Percentiles rank a stretch among this genome's conserved stretches.
Evolutionary conservation across 2,888 invertebrate genomes (phyloP).

Genomic region (Heliconius cydno): DNA sequence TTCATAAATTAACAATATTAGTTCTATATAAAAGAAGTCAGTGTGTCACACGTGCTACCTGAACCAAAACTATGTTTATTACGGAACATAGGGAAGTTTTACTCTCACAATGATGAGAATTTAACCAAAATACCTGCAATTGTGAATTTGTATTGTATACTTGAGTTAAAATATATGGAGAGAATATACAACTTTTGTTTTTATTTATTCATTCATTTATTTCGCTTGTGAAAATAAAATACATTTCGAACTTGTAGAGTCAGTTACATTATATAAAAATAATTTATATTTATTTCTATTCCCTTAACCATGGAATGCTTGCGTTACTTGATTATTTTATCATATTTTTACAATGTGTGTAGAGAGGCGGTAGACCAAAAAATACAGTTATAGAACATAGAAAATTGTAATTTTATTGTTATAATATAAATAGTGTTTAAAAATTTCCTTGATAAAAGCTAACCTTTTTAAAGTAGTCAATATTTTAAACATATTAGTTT

Average conservation of each 20-base stretch:
- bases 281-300: background rate
- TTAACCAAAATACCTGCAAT: slow-evolving; percentile 60
- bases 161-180: slow-evolving; percentile 6
- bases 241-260: background rate
- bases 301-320: too few relatives aligned
- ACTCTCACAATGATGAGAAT: slow-evolving; percentile 65
- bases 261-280: background rate
- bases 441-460: too few relatives aligned
- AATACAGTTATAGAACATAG: too few relatives aligned
- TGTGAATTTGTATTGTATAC: slow-evolving; percentile 23
- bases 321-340: too few relatives aligned
- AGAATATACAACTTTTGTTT: background rate
- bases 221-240: background rate
- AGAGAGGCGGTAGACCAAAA: too few relatives aligned
- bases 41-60: slow-evolving; percentile 67
- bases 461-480: too few relatives aligned
- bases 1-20: background rate
- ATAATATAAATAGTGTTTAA: too few relatives aligned
- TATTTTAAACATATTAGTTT: too few relatives aligned
- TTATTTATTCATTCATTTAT: background rate
- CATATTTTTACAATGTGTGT: too few relatives aligned
- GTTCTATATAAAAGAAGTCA: slow-evolving; percentile 37
- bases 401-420: too few relatives aligned
- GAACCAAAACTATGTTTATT: slow-evolving; percentile 77
- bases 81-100: slow-evolving; percentile 68